Conservation (phyloP, 2,888 invertebrate genomes). For the Scaptomyza cyrtandrae region DNA sequence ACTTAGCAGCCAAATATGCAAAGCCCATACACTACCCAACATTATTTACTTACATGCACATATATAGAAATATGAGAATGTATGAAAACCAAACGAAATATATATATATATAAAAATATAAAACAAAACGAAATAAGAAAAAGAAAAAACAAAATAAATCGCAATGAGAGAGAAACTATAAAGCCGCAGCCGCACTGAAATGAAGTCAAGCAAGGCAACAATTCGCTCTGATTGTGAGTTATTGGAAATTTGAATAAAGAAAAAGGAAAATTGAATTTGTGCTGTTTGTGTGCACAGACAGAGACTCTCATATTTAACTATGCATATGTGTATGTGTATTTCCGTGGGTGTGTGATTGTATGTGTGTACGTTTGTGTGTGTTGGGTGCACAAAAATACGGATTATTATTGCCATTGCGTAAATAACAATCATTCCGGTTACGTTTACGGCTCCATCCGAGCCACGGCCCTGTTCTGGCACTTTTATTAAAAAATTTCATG, state of each 20-base stretch:
- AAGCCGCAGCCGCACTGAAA: slow-evolving; percentile 33
- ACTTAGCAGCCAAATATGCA: slow-evolving; percentile 12
- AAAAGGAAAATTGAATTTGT: slow-evolving; percentile 66
- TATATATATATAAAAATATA: slow-evolving; percentile 5
- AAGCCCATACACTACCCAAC: slow-evolving; percentile 18
- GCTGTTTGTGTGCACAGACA: slow-evolving; percentile 50
- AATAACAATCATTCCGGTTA: slow-evolving; percentile 78
- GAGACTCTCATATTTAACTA: slow-evolving; percentile 30
- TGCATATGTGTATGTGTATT: slow-evolving; percentile 14
- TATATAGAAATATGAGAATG: slow-evolving; percentile 1
- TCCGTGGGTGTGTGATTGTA: not conserved
- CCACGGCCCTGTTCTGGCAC: slow-evolving; percentile 37
- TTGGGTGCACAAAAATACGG: slow-evolving; percentile 57
- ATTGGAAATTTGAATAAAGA: slow-evolving; percentile 69
- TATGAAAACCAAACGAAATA: not conserved
- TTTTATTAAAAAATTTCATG: slow-evolving; percentile 69
- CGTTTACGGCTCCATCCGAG: slow-evolving; percentile 39
- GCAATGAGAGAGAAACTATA: slow-evolving; percentile 31
- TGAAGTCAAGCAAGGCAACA: slow-evolving; percentile 40
- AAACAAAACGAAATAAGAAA: slow-evolving; percentile 2
- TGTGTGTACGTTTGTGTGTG: slow-evolving; percentile 16
- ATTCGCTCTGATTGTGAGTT: slow-evolving; percentile 56
- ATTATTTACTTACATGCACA: slow-evolving; percentile 20
- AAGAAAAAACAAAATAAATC: slow-evolving; percentile 26
- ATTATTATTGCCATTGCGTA: slow-evolving; percentile 82